Evolutionary conservation across 2,888 invertebrate species (phyloP).

Genomic region (Galeruca laticollis): DNA sequence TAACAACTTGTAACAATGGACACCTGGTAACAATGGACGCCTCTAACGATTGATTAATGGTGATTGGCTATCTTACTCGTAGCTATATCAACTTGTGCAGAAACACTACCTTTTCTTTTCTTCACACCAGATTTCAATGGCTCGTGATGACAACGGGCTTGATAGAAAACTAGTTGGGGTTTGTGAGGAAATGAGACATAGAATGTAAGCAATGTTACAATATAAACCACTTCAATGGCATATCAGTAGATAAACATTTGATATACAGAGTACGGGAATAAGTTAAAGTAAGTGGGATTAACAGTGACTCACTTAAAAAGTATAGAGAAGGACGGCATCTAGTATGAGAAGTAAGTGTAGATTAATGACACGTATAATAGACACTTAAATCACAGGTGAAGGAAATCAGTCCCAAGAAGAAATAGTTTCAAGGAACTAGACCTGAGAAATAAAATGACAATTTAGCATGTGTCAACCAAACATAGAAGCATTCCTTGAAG

Average conservation of each 20-base stretch:
- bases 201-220: background rate
- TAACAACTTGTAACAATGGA: constrained; percentile 43
- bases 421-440: too few relatives aligned
- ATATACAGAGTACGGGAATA: background rate
- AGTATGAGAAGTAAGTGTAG: too few relatives aligned
- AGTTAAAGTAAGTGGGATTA: too few relatives aligned
- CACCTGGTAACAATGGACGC: constrained; percentile 49
- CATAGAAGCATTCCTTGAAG: too few relatives aligned
- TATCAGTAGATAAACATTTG: background rate
- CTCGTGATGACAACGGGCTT: constrained; percentile 3
- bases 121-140: constrained; percentile 19
- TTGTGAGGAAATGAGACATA: background rate
- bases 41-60: constrained; percentile 55
- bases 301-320: too few relatives aligned
- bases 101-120: constrained; percentile 37
- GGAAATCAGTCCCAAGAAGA: too few relatives aligned
- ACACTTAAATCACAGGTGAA: too few relatives aligned
- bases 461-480: too few relatives aligned
- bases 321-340: too few relatives aligned
- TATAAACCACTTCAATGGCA: too few relatives aligned
- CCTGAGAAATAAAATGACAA: too few relatives aligned
- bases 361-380: too few relatives aligned
- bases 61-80: constrained; percentile 53
- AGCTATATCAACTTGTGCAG: constrained; percentile 44
- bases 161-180: background rate